phyloP scores from a whole-genome alignment of 2,888 invertebrate genomes.

The Escarpia spicata region DNA sequence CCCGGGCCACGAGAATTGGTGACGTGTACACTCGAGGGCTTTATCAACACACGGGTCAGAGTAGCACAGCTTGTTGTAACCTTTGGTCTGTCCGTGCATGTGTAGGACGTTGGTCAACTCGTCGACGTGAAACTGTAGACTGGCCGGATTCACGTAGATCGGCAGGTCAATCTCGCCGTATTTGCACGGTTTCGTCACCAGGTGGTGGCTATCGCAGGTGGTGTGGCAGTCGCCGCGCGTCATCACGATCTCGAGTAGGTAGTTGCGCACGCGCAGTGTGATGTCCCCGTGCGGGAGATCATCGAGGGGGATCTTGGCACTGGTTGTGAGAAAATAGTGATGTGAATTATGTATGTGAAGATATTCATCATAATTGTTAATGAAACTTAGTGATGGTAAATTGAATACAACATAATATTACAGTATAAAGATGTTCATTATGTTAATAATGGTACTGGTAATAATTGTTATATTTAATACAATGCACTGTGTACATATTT shows the following conservation, averaged over 20 bases:
- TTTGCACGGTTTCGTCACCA: slow-evolving; percentile 16
- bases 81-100: background rate
- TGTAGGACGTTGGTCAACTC: background rate
- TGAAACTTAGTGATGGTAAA: too few species aligned
- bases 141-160: background rate
- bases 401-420: too few species aligned
- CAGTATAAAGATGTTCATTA: too few species aligned
- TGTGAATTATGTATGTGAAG: too few species aligned
- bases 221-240: background rate
- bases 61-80: background rate
- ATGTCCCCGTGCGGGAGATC: background rate
- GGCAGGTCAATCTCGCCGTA: background rate
- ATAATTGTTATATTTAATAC: too few species aligned
- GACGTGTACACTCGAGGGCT: background rate
- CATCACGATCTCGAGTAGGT: background rate
- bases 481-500: too few species aligned
- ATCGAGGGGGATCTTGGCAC: background rate
- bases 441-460: too few species aligned
- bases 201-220: background rate
- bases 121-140: background rate
- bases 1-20: background rate
- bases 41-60: background rate
- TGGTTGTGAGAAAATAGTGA: background rate
- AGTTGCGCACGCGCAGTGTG: slow-evolving; percentile 13
- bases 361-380: too few species aligned